phyloP scores from a whole-genome alignment of 2,113 vertebrate genomes.

The Bubo scandiacus region DNA sequence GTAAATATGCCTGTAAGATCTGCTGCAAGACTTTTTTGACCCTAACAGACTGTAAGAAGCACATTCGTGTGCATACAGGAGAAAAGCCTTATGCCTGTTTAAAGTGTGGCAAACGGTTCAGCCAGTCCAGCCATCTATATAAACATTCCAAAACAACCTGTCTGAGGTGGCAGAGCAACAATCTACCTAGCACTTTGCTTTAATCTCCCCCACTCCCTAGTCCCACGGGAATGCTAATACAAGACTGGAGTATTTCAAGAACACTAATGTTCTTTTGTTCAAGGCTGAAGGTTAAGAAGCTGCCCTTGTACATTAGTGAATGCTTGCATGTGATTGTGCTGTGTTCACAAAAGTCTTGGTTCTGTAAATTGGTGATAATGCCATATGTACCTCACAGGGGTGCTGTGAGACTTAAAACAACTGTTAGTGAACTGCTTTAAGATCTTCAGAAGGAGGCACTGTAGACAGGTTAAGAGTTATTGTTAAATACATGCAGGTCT shows the following conservation, averaged over 20 bases:
- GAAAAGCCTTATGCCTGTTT: constrained; percentile 92
- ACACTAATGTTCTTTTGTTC: no score
- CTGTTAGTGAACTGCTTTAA: background rate
- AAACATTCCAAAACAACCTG: constrained; percentile 97
- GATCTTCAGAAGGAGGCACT: background rate
- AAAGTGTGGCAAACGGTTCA: constrained; percentile 93
- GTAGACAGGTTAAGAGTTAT: background rate
- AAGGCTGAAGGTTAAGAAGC: background rate
- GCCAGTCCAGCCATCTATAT: constrained; percentile 93
- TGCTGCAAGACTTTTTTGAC: constrained; percentile 97
- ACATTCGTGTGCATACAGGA: constrained; percentile 68
- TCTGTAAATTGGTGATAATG: constrained; percentile 6
- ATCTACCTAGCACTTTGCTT: constrained; percentile 85
- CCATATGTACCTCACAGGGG: constrained; percentile 11
- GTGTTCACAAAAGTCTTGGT: constrained; percentile 2
- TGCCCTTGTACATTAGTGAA: background rate
- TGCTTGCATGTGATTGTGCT: constrained; percentile 18
- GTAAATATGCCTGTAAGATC: constrained; percentile 94
- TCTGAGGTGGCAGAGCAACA: constrained; percentile 91
- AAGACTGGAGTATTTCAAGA: background rate
- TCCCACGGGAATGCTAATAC: background rate
- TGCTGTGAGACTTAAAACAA: constrained; percentile 24
- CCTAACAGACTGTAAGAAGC: constrained; percentile 95
- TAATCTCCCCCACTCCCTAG: constrained; percentile 48
- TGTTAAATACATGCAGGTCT: background rate